These are phyloP conservation scores for Cossypha caffra DNA, from an alignment of 2,797 vertebrate species.

Conservation along the genomic window DNA sequence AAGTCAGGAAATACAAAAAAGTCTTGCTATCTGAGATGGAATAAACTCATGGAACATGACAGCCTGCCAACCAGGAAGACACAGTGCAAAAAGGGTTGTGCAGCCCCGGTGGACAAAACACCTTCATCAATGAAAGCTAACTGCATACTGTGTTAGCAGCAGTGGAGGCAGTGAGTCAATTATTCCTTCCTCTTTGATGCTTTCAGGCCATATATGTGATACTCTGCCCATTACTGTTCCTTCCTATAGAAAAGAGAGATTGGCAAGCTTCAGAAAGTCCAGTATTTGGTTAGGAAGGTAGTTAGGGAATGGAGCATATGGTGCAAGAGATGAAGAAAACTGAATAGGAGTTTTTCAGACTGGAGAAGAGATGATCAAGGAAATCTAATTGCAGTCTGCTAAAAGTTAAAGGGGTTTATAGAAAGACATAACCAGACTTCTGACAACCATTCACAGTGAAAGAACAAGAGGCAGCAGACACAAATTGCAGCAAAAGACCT, in stretches of 20 bases:
- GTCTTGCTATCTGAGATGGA: not conserved
- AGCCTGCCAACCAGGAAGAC: not conserved
- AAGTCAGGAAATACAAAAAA: not conserved
- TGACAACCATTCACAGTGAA: not conserved
- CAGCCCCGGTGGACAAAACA: not conserved
- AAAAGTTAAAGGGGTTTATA: not conserved
- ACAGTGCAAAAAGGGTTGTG: not conserved
- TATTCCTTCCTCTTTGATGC: not conserved
- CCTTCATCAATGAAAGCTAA: not conserved
- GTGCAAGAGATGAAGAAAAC: not conserved
- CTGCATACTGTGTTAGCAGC: not conserved
- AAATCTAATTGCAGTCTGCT: not conserved
- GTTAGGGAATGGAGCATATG: not conserved
- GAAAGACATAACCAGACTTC: not conserved
- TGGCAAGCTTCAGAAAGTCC: not conserved
- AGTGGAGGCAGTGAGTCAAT: not conserved
- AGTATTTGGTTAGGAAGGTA: not conserved
- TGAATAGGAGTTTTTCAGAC: not conserved
- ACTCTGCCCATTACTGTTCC: accelerated
- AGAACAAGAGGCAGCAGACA: not conserved
- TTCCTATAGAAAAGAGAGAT: not conserved
- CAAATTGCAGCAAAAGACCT: not conserved
- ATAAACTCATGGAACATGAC: not conserved
- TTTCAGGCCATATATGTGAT: not conserved
- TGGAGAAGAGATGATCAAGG: not conserved